phyloP scores from a whole-genome alignment of 2,888 invertebrate species.

The Acronicta aceris region DNA sequence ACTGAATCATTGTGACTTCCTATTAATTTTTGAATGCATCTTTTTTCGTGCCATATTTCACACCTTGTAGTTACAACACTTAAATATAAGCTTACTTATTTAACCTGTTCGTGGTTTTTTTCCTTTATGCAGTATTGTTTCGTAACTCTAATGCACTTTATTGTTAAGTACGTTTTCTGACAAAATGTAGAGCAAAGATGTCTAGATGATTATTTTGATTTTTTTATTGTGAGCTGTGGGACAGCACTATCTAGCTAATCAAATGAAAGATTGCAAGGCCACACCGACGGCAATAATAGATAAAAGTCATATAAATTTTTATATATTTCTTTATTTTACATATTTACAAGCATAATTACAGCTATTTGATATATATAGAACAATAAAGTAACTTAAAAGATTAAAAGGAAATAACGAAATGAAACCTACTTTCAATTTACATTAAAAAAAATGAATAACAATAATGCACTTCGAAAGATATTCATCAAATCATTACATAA shows the following conservation, averaged over 20 bases:
- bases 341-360: slow-evolving; percentile 85
- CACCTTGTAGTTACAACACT: background rate
- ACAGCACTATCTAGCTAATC: no score
- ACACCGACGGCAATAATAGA: slow-evolving; percentile 1
- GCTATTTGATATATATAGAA: slow-evolving; percentile 63
- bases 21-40: background rate
- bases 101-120: slow-evolving; percentile 22
- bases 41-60: slow-evolving; percentile 5
- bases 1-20: no score
- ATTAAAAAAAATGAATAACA: slow-evolving; percentile 41
- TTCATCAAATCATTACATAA: slow-evolving; percentile 18
- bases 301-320: slow-evolving; percentile 19
- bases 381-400: slow-evolving; percentile 45
- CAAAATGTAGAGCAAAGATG: slow-evolving; percentile 1
- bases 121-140: slow-evolving; percentile 40
- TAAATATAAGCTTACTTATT: slow-evolving; percentile 12
- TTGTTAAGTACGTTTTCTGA: slow-evolving; percentile 22
- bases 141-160: slow-evolving; percentile 28
- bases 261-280: no score
- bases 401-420: slow-evolving; percentile 57
- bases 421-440: slow-evolving; percentile 45
- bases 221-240: no score
- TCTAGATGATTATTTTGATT: background rate
- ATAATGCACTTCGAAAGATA: slow-evolving; percentile 24
- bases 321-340: slow-evolving; percentile 79